Percentiles rank a stretch among this genome's conserved stretches.
Evolutionary conservation across 2,797 vertebrate species (phyloP).

Genomic region (Rhadinocentrus ornatus): DNA sequence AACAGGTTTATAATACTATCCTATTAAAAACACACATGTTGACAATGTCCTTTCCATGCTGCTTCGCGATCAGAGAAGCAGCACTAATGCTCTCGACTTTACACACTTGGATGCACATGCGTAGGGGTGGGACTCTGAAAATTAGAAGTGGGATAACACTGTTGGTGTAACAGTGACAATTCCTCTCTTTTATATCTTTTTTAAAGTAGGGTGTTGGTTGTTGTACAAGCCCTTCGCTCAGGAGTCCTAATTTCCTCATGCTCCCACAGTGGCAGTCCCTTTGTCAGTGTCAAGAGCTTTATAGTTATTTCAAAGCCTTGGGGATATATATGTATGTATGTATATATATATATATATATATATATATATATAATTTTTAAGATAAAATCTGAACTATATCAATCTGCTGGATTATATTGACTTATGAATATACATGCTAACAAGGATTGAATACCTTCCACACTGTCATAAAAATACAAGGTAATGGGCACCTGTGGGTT

Average conservation of each 20-base stretch:
- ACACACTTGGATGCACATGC: slow-evolving; percentile 50
- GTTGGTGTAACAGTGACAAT: slow-evolving; percentile 49
- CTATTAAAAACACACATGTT: slow-evolving; percentile 75
- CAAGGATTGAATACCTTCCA: not conserved
- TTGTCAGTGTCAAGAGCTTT: slow-evolving; percentile 70
- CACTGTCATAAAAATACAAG: too few species aligned
- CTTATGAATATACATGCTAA: not conserved
- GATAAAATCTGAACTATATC: too few species aligned
- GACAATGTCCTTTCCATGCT: slow-evolving; percentile 58
- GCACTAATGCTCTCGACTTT: slow-evolving; percentile 60
- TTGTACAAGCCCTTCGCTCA: slow-evolving; percentile 48
- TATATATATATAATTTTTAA: too few species aligned
- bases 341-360: too few species aligned
- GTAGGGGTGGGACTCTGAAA: slow-evolving; percentile 65
- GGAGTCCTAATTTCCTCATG: slow-evolving; percentile 61
- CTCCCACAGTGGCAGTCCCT: slow-evolving; percentile 64
- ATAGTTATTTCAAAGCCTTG: slow-evolving; percentile 70
- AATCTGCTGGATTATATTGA: not conserved
- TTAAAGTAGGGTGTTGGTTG: slow-evolving; percentile 48
- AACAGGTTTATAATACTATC: slow-evolving; percentile 76
- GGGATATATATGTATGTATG: too few species aligned
- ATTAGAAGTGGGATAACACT: slow-evolving; percentile 70
- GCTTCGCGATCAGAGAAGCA: slow-evolving; percentile 55
- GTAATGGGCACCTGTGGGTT: too few species aligned
- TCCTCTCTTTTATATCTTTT: slow-evolving; percentile 35